Evolutionary conservation across 2,113 vertebrate species (phyloP), one percentile per base, ranked within the genome.

Genomic region (Guaruba guarouba): DNA sequence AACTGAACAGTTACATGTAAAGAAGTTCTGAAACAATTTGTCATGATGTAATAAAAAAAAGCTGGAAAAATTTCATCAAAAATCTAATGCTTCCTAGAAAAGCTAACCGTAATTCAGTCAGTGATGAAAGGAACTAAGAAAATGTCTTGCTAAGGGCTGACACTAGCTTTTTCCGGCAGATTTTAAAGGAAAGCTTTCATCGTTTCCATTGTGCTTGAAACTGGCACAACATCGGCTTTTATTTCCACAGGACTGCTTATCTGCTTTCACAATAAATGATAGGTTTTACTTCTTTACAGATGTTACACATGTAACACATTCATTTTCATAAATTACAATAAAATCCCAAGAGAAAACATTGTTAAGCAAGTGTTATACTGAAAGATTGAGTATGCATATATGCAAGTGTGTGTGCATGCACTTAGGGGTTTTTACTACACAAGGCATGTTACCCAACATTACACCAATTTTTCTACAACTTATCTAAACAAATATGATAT

Each of bases 321-420:
- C 75, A 83, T 83, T 92, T 95, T 95, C 92, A 87, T 94, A 92
- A 84, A 89, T 86, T 69, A 90, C 83, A 88, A 81, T 59, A 91
- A 82, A 93, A 94, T 90, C 75, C 55, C 48, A 0, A 73, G 82
- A 92, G 92, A 82, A 95, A 79, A 94, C 76, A 44, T 46, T 79
- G 73, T 88, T 88, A 87, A n/a, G 39, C 28, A 41, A 93, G 49
- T 69, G 51, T 80, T 93, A 75, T 14, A 43, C 41, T 84, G 37
- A 52, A 59, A 69, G 35, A 79, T 24, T 69, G 35, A 52, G 52
- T 61, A 59, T 79, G 48, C 61, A 44, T 51, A 46, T 20, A 86
- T n/a, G 37, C 44, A 76, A 66, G 43, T 41, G 31, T 39, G 43
- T 57, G 28, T 37, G 31, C 8, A 3, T 66, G 63, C 22, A 62